Base-by-base conservation (phyloP, 2,113 vertebrate genomes). In the Parus major region DNA sequence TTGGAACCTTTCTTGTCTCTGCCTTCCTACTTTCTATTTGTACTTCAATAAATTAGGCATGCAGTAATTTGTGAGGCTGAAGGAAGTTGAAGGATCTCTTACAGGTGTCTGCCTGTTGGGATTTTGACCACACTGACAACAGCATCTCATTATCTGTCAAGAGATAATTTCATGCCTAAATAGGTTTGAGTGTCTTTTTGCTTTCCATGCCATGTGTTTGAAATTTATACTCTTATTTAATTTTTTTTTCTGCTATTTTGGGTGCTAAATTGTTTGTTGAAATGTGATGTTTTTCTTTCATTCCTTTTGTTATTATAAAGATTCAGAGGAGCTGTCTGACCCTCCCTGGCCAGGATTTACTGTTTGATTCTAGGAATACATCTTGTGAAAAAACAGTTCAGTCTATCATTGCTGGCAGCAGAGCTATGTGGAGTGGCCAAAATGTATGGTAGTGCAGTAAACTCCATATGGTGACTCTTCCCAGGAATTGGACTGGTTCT, bases 381-480 rank as follows among this genome's bases (percentile, higher is more conserved):
- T 73, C 41, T 87, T 77, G n/a, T n/a, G 33, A 86, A 94, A 71
- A 86, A 92, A 39, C 63, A 80, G 44, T 81, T 88, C 75, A 83
- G 79, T 96, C 64, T 95, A 78, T 86, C 75, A 46, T 52, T 90
- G 90, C 39, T 96, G 96, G 95, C 95, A 95, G 76, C 90, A 75
- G 82, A 90, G 79, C 69, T 88, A 5, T 49, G 71, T 42, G 29
- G 80, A 90, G 68, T 95, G 92, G 90, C 95, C 92, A 96, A 27
- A 96, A 92, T 81, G 80, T 96, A 93, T 93, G 93, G 87, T 92
- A 35, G 60, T 91, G 82, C 92, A 82, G 79, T 88, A 95, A 94
- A 83, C 93, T 93, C 93, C 94, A 90, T 96, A 92, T 96, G 95
- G 94, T 88, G 82, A 53, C 93, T 93, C 90, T 96, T 85, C 79